Percentiles rank a stretch among this genome's conserved stretches.
Conservation (phyloP, 1,140 invertebrate species). For the Magallana gigas region DNA sequence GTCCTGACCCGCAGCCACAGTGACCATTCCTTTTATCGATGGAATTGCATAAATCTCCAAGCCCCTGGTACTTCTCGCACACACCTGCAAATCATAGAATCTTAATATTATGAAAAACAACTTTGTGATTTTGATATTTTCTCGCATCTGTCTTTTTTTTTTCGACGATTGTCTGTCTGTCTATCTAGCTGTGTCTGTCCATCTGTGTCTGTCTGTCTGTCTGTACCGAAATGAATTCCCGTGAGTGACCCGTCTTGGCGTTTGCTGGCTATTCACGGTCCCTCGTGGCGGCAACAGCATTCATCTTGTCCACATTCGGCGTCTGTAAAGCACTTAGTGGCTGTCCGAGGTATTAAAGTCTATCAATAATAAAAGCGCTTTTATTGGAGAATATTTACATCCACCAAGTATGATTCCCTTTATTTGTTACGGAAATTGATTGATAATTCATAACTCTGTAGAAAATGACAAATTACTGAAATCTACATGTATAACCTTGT, state of each 20-base stretch:
- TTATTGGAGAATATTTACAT: background rate
- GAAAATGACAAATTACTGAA: background rate
- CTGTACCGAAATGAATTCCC: background rate
- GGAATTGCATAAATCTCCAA: conserved; percentile 28
- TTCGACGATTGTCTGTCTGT: background rate
- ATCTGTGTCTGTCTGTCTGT: too few species aligned
- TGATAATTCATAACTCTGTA: background rate
- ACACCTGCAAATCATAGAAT: conserved; percentile 7
- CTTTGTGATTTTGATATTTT: too few species aligned
- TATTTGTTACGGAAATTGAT: background rate
- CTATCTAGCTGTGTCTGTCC: too few species aligned
- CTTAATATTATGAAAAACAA: background rate
- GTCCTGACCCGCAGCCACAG: conserved; percentile 42
- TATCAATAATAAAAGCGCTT: background rate
- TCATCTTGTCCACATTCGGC: conserved; percentile 41
- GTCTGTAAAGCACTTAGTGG: conserved; percentile 18
- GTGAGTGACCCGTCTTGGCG: background rate
- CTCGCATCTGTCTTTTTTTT: background rate
- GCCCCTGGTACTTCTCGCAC: conserved; percentile 42
- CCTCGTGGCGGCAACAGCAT: conserved; percentile 46
- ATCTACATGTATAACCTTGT: too few species aligned
- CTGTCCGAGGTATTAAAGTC: background rate
- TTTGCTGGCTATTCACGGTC: conserved; percentile 46
- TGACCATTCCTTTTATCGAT: conserved; percentile 43
- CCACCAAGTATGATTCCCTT: too few species aligned